phyloP scores from a whole-genome alignment of 2,888 invertebrate species.

The Uloborus plumipes region DNA sequence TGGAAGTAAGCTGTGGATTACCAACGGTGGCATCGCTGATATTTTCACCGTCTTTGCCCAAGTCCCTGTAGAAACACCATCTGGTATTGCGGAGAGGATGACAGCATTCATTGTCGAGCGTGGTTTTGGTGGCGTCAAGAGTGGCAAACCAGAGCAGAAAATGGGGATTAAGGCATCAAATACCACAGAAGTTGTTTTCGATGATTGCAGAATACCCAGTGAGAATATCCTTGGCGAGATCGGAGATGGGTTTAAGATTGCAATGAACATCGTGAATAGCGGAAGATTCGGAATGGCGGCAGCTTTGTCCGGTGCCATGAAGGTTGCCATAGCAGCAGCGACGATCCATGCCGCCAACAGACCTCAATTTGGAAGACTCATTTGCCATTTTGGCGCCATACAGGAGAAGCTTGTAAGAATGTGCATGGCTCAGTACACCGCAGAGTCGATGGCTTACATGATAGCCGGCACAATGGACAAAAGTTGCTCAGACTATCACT shows the following conservation, averaged over 20 bases:
- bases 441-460: constrained; percentile 80
- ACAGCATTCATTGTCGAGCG: constrained; percentile 97
- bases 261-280: constrained; percentile 98
- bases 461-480: constrained; percentile 91
- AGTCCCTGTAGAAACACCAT: constrained; percentile 72
- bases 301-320: constrained; percentile 93
- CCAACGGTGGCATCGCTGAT: constrained; percentile 95
- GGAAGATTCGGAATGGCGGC: constrained; percentile 98
- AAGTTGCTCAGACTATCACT: constrained; percentile 91
- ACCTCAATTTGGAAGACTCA: constrained; percentile 88
- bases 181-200: constrained; percentile 92
- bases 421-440: constrained; percentile 90
- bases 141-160: constrained; percentile 95
- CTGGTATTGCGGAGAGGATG: constrained; percentile 79
- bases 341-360: constrained; percentile 91
- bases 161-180: constrained; percentile 98
- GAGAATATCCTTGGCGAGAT: constrained; percentile 91
- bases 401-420: constrained; percentile 95
- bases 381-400: constrained; percentile 85
- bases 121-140: constrained; percentile 91
- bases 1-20: constrained; percentile 99
- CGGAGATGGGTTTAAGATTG: constrained; percentile 91
- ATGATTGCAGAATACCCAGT: constrained; percentile 88
- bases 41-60: constrained; percentile 98
- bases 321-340: constrained; percentile 85